These are phyloP conservation scores for Peucedramus taeniatus DNA, from an alignment of 2,113 vertebrate species.

Conservation along the genomic window DNA sequence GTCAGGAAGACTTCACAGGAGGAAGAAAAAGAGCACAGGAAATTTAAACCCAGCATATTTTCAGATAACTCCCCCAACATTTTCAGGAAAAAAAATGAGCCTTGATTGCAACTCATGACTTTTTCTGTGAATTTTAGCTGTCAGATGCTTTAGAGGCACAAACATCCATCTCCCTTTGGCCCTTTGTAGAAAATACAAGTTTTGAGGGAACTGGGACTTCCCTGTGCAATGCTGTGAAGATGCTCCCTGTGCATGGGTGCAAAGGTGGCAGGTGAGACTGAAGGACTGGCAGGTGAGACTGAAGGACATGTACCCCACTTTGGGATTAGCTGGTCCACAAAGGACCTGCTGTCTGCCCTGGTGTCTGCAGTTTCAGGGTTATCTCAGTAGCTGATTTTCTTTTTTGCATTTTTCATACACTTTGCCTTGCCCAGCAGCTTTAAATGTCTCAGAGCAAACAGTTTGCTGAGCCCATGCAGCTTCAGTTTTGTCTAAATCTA, in stretches of 20 bases:
- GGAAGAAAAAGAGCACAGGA: background rate
- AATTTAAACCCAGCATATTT: background rate
- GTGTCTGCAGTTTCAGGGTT: background rate
- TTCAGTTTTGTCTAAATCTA: background rate
- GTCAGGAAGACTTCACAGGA: background rate
- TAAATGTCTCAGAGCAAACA: background rate
- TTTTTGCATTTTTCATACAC: rapidly evolving
- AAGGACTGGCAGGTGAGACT: background rate
- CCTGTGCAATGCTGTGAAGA: background rate
- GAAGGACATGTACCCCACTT: background rate
- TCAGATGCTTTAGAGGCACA: background rate
- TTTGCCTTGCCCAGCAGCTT: background rate
- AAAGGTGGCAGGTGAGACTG: background rate
- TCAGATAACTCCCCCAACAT: background rate
- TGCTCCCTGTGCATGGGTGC: background rate
- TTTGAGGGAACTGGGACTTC: background rate
- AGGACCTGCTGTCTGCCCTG: background rate
- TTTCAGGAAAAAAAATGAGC: background rate
- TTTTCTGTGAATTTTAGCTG: background rate
- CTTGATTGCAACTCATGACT: background rate
- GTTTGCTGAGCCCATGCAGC: background rate
- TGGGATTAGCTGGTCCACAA: background rate
- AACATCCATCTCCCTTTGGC: background rate
- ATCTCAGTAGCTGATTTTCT: background rate
- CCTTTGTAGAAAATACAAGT: background rate